Conservation (phyloP, 2,797 vertebrate genomes). For the Serranus cabrilla region DNA sequence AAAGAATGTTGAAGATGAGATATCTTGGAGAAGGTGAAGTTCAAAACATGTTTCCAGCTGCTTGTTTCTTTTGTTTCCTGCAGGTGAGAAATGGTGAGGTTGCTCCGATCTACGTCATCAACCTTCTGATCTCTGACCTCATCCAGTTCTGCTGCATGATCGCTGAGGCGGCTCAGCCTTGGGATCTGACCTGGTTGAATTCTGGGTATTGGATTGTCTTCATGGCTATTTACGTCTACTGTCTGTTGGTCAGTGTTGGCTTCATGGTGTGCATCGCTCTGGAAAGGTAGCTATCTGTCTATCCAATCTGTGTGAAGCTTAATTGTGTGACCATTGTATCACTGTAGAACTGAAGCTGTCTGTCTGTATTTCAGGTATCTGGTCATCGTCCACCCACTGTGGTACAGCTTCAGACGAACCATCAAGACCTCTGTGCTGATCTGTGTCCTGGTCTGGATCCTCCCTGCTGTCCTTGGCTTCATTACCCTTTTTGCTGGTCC, state of each 20-base stretch:
- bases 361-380: slow-evolving; percentile 34
- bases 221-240: accelerated
- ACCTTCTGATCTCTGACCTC: slow-evolving; percentile 33
- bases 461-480: not conserved
- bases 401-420: not conserved
- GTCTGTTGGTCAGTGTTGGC: not conserved
- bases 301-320: not conserved
- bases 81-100: slow-evolving; percentile 1
- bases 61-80: not conserved
- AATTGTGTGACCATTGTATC: not conserved
- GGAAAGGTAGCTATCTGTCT: slow-evolving; percentile 32
- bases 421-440: not conserved
- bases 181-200: no score
- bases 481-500: accelerated
- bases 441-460: not conserved
- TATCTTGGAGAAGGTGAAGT: not conserved
- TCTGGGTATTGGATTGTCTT: no score
- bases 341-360: not conserved
- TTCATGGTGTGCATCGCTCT: no score
- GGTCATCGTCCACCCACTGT: slow-evolving; percentile 16
- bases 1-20: no score
- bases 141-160: slow-evolving; percentile 32
- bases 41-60: not conserved
- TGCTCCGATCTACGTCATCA: slow-evolving; percentile 19
- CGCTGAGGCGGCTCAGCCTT: accelerated